Percentiles rank a stretch among this genome's conserved stretches.
Evolutionary conservation across 2,888 invertebrate genomes (phyloP).

Genomic region (Coelinius sp.): DNA sequence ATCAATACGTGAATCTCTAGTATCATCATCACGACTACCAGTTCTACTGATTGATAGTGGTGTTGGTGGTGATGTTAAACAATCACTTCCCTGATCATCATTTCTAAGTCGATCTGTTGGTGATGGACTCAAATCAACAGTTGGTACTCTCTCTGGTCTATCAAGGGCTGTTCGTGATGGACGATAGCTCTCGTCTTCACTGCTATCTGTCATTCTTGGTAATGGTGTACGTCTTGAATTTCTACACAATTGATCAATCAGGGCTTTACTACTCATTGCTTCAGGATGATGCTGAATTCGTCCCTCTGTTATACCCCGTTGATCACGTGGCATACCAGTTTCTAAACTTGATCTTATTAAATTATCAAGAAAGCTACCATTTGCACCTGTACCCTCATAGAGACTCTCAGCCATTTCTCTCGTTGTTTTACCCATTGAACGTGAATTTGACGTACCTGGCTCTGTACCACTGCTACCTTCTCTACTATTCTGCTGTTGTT

Average conservation of each 20-base stretch:
- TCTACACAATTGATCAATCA: slow-evolving; percentile 79
- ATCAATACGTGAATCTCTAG: slow-evolving; percentile 61
- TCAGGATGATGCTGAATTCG: slow-evolving; percentile 73
- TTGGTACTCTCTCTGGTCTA: slow-evolving; percentile 67
- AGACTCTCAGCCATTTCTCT: slow-evolving; percentile 78
- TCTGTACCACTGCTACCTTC: slow-evolving; percentile 51
- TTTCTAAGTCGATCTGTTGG: slow-evolving; percentile 63
- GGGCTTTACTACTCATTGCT: slow-evolving; percentile 75
- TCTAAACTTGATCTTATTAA: slow-evolving; percentile 87
- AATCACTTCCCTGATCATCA: slow-evolving; percentile 64
- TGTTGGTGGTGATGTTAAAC: slow-evolving; percentile 64
- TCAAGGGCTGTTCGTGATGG: slow-evolving; percentile 57
- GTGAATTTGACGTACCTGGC: slow-evolving; percentile 63
- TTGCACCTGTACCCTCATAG: slow-evolving; percentile 78
- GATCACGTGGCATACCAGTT: slow-evolving; percentile 74
- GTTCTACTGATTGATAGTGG: slow-evolving; percentile 61
- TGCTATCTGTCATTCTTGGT: slow-evolving; percentile 68
- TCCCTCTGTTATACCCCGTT: slow-evolving; percentile 58
- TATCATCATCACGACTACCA: slow-evolving; percentile 63
- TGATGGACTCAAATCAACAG: slow-evolving; percentile 67
- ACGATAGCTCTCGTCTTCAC: slow-evolving; percentile 72
- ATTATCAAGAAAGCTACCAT: slow-evolving; percentile 86
- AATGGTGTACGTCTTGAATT: slow-evolving; percentile 75
- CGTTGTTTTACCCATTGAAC: slow-evolving; percentile 72
- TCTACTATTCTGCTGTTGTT: slow-evolving; percentile 51